A percentile compares a stretch with the other conserved stretches of the same genome.
Evolutionary conservation across 2,113 vertebrate species (phyloP).

Genomic region (Columbina picui): DNA sequence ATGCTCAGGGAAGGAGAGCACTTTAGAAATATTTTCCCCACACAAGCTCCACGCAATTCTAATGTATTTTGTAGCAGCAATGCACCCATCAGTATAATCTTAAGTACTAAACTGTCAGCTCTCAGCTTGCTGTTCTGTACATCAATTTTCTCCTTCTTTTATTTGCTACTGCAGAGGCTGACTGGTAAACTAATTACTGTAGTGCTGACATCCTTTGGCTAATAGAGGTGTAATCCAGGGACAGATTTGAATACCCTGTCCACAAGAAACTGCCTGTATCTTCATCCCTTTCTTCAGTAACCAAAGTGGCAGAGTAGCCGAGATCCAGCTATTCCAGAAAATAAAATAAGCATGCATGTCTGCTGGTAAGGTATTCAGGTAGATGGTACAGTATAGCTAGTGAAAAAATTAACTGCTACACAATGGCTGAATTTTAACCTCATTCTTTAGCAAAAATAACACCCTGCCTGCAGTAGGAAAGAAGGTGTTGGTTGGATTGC

Average conservation of each 20-base stretch:
- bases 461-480: background rate
- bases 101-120: background rate
- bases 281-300: background rate
- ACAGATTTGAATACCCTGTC: background rate
- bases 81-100: background rate
- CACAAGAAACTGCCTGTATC: background rate
- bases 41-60: background rate
- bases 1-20: background rate
- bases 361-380: background rate
- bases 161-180: background rate
- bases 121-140: background rate
- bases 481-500: background rate
- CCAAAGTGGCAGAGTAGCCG: background rate
- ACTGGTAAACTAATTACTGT: background rate
- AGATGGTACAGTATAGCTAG: background rate
- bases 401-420: background rate
- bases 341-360: background rate
- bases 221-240: background rate
- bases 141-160: background rate
- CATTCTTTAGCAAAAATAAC: background rate
- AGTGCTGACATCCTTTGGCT: background rate
- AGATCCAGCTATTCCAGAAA: background rate
- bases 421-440: background rate
- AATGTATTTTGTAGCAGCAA: background rate
- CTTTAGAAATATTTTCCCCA: background rate